Evolutionary conservation across 2,113 vertebrate species (phyloP), one percentile per base, ranked within the genome.

Genomic region (Xyrauchen texanus): DNA sequence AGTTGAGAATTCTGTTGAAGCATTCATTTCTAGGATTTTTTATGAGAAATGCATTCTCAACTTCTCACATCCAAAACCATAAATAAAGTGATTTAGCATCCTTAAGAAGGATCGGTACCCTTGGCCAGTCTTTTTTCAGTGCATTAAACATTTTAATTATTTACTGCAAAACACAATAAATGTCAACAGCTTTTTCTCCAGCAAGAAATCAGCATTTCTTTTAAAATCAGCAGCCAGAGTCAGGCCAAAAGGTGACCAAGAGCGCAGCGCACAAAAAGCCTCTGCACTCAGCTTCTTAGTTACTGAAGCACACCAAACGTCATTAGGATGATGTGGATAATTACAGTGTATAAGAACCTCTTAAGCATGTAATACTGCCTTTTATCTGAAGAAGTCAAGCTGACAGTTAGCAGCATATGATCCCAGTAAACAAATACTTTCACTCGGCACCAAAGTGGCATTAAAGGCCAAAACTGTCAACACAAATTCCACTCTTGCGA

Each of bases 401-500:
- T 96, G 96, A 98, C 96, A 97, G 95, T 93, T 93, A 92, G 94
- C 92, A 95, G 94, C 93, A 92, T 93, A 97, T 94, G 95, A 97
- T 96, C 95, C 94, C 86, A 89, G 93, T 96, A 97, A 97, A 98
- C 95, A 99, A 98, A 98, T 96, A 96, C 94, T 94, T 95, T 94
- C 93, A 94, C 90, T 90, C 86, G 85, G 94, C 93, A 95, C 91
- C 94, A 95, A 96, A 98, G 94, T 96, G 94, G 94, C 92, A 96
- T 95, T 95, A 99, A 97, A 98, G 95, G 96, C 96, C 95, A 96
- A 93, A 96, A 97, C 95, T 97, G 95, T 97, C 96, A 97, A 96
- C 95, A 96, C 93, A 95, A 94, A 98, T 99, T 96, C 94, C 93
- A 95, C 92, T 96, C 94, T 95, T 94, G 91, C 87, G 88, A 86